Evolutionary conservation across 2,888 invertebrate species (phyloP), one percentile per base, ranked within the genome.

Genomic region (Cosmopolites sordidus): DNA sequence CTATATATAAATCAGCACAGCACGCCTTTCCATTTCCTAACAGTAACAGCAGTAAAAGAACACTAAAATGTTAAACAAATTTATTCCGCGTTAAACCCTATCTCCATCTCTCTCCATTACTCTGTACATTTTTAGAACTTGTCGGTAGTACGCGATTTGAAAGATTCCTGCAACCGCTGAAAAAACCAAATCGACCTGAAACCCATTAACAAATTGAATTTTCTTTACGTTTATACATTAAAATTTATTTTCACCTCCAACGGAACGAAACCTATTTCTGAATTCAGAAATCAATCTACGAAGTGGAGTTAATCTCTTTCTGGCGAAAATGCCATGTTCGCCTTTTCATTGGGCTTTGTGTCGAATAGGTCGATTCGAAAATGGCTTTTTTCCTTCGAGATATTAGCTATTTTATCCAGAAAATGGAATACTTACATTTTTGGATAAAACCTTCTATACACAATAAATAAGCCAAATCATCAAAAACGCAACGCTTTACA

Each of bases 211-310:
- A 33, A 33, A 33, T 33, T 33, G 33, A 5, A 33, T 12, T 33
- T 33, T n/a, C 33, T 12, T 3, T 33, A 33, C 11, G n/a, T 11
- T 33, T 12, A 12, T 33, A 33, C 33, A 33, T 33, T 33, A 33
- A 33, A 33, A 33, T 33, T 33, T 33, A 33, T 33, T 33, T 33
- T 33, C 33, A 33, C 33, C 33, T 33, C 33, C 12, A 33, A 9
- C 33, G 5, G 12, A 33, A 33, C 33, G 33, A 33, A 33, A 33
- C 33, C 12, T 33, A 33, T 33, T 33, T 33, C 33, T 9, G n/a
- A 33, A 33, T 33, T 11, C 33, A 2, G 12, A 12, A 33, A 33
- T 33, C 33, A 33, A 33, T 33, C 33, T 33, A 33, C 33, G 33
- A 33, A 33, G 12, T 33, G 33, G 11, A 33, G 12, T 33, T 33